These are phyloP conservation scores for Nesoenas mayeri DNA, from an alignment of 2,113 vertebrate species.

Conservation along the genomic window DNA sequence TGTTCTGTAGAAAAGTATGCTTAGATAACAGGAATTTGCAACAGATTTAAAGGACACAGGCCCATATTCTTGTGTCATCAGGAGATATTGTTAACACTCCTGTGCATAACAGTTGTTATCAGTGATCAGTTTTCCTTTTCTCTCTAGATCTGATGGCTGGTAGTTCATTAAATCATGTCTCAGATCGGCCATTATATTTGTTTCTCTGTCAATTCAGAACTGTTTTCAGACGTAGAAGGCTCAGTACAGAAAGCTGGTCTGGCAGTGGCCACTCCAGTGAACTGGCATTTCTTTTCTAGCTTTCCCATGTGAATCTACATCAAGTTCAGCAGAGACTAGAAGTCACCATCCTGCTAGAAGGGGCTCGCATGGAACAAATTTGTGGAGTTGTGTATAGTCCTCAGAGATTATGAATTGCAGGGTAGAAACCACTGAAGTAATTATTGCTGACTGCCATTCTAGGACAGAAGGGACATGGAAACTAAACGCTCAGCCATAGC, in stretches of 20 bases:
- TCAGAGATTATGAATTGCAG: slow-evolving; percentile 40
- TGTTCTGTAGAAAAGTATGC: neutral
- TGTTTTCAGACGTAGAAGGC: neutral
- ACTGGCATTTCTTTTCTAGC: neutral
- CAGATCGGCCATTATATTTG: neutral
- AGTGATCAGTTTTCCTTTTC: neutral
- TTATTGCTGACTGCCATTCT: slow-evolving; percentile 52
- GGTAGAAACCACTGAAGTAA: slow-evolving; percentile 47
- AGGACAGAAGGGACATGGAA: slow-evolving; percentile 46
- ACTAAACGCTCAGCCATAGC: slow-evolving; percentile 42
- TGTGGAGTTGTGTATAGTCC: slow-evolving; percentile 13
- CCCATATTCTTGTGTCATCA: neutral
- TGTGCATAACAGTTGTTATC: neutral
- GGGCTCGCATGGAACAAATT: slow-evolving; percentile 6
- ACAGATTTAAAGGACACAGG: neutral
- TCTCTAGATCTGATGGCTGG: neutral
- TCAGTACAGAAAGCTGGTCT: neutral
- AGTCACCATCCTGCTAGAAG: slow-evolving; percentile 10
- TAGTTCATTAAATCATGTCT: neutral
- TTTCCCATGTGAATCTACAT: slow-evolving; percentile 24
- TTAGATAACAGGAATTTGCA: neutral
- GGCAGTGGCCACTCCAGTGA: neutral
- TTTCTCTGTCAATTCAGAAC: neutral
- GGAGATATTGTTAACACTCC: neutral
- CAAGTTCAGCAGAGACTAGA: neutral